Percentiles rank a stretch among this genome's conserved stretches.
Conservation (phyloP, 2,797 vertebrate genomes). For the Enteromius treurensis region DNA sequence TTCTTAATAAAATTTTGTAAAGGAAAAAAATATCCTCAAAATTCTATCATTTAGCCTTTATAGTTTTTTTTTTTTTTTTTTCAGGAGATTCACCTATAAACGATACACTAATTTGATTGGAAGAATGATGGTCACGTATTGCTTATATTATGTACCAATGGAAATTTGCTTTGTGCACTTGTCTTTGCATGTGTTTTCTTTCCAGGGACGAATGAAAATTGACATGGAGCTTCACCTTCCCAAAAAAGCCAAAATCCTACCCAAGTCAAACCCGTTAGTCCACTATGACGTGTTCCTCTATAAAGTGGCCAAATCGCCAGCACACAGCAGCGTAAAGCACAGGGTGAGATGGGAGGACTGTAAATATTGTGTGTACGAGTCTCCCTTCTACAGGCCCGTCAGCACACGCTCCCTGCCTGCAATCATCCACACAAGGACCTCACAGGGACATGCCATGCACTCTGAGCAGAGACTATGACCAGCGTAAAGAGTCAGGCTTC, state of each 20-base stretch:
- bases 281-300: slow-evolving; percentile 70
- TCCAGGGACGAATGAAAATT: slow-evolving; percentile 19
- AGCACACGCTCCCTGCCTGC: slow-evolving; percentile 59
- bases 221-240: slow-evolving; percentile 69
- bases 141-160: background rate
- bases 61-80: background rate
- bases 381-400: slow-evolving; percentile 62
- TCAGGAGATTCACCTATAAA: background rate
- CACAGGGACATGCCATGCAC: slow-evolving; percentile 41
- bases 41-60: background rate
- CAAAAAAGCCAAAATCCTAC: slow-evolving; percentile 49
- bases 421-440: slow-evolving; percentile 17
- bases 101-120: background rate
- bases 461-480: slow-evolving; percentile 1
- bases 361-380: slow-evolving; percentile 38
- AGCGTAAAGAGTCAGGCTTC: background rate
- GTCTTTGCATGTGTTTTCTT: slow-evolving; percentile 31
- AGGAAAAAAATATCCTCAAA: background rate
- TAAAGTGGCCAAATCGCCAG: slow-evolving; percentile 57
- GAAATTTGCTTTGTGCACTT: slow-evolving; percentile 18
- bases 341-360: slow-evolving; percentile 68
- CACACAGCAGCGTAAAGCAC: slow-evolving; percentile 49
- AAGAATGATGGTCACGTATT: background rate
- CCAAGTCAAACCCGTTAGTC: slow-evolving; percentile 46
- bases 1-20: background rate